A percentile compares a stretch with the other conserved stretches of the same genome.
Conservation (phyloP, 2,113 vertebrate genomes). For the Pangasianodon gigas region DNA sequence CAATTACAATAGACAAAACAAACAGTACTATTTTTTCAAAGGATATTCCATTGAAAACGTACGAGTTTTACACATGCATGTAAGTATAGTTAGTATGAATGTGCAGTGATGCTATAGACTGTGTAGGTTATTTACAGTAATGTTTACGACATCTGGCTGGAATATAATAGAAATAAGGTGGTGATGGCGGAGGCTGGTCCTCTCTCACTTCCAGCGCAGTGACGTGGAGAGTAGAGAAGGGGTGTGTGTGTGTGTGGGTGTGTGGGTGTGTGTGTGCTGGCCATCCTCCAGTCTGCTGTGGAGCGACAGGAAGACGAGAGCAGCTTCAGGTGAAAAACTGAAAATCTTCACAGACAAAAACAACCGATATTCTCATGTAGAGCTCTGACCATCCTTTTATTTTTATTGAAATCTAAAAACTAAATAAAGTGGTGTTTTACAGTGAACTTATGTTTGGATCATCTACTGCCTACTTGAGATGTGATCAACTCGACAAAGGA, state of each 20-base stretch:
- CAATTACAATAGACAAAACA: neutral
- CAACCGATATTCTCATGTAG: neutral
- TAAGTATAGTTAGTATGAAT: neutral
- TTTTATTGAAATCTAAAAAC: neutral
- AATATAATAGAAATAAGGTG: neutral
- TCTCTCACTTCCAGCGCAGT: conserved; percentile 11
- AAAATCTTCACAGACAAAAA: neutral
- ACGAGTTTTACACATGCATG: neutral
- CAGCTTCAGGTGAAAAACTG: neutral
- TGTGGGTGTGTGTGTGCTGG: neutral
- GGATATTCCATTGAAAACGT: neutral
- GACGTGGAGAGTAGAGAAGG: conserved; percentile 15
- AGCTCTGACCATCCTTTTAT: neutral
- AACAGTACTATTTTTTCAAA: neutral
- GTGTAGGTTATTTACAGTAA: neutral
- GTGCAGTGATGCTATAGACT: neutral
- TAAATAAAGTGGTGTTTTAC: neutral
- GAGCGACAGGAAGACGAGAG: neutral
- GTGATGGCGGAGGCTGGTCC: neutral
- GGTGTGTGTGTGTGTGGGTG: conserved; percentile 1
- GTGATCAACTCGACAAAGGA: conserved; percentile 34
- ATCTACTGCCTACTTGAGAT: conserved; percentile 26
- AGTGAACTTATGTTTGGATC: neutral
- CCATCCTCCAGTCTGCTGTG: conserved; percentile 13
- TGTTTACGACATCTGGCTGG: neutral